A percentile compares a stretch with the other conserved stretches of the same genome.
Conservation (phyloP, 2,113 vertebrate species). For the Dasyurus viverrinus region DNA sequence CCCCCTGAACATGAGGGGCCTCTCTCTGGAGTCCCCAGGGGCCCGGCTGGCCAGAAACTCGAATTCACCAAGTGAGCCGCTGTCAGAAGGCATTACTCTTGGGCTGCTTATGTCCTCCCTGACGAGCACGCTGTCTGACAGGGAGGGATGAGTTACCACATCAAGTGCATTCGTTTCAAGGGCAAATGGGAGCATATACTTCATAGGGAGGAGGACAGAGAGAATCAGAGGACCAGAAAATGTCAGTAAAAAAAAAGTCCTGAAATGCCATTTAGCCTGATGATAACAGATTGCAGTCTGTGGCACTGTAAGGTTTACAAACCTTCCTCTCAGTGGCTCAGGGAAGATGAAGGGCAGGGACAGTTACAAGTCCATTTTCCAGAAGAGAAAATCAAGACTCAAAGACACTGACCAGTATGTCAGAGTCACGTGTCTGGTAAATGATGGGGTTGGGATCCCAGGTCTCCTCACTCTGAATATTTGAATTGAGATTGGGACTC, state of each 20-base stretch:
- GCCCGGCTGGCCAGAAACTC: slow-evolving; percentile 63
- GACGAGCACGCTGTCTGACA: slow-evolving; percentile 72
- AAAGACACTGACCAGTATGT: not conserved
- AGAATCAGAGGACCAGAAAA: not conserved
- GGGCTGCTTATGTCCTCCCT: slow-evolving; percentile 62
- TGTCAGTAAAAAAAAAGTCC: not conserved
- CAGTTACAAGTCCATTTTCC: not conserved
- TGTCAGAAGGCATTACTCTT: slow-evolving; percentile 75
- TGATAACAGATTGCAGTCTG: not conserved
- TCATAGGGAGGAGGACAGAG: too few species aligned
- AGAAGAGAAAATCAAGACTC: not conserved
- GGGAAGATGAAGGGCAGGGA: not conserved
- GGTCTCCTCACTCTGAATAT: not conserved
- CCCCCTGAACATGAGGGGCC: slow-evolving; percentile 7
- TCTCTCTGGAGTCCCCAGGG: slow-evolving; percentile 35
- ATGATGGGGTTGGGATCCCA: not conserved
- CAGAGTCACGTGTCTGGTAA: not conserved
- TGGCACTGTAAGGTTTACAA: not conserved
- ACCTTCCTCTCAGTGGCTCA: not conserved
- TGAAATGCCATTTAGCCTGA: not conserved
- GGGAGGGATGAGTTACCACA: slow-evolving; percentile 70
- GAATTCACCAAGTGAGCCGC: slow-evolving; percentile 72
- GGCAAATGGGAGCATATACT: too few species aligned
- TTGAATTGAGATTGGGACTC: not conserved
- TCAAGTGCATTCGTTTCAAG: slow-evolving; percentile 76